phyloP scores from a whole-genome alignment of 2,888 invertebrate species.

The Hemithea aestivaria region DNA sequence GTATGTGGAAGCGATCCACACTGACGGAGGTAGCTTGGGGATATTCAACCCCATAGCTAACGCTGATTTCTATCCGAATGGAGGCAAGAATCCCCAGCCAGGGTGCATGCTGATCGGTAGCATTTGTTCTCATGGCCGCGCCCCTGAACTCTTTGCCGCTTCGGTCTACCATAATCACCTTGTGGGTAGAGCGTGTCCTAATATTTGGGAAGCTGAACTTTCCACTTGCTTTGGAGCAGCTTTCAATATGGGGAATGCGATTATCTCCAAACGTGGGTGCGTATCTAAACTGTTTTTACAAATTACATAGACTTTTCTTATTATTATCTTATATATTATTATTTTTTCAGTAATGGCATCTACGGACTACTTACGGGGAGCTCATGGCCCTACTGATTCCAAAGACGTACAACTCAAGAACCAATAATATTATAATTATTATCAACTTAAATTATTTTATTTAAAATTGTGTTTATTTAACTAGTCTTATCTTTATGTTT shows the following conservation, averaged over 20 bases:
- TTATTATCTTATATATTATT: too few relatives aligned
- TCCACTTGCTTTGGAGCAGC: slow-evolving; percentile 35
- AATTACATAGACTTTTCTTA: too few relatives aligned
- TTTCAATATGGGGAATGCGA: slow-evolving; percentile 47
- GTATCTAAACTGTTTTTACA: too few relatives aligned
- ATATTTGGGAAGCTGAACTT: slow-evolving; percentile 34
- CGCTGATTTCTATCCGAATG: slow-evolving; percentile 58
- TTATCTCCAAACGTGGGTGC: slow-evolving; percentile 43
- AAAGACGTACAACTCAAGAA: too few relatives aligned
- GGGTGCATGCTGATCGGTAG: slow-evolving; percentile 48
- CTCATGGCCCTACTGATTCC: slow-evolving; percentile 38
- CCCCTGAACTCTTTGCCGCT: slow-evolving; percentile 45
- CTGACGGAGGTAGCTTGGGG: slow-evolving; percentile 49
- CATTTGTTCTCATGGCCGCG: slow-evolving; percentile 52
- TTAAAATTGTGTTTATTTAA: too few relatives aligned
- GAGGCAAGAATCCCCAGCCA: slow-evolving; percentile 51
- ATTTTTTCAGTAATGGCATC: slow-evolving; percentile 17
- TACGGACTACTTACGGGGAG: slow-evolving; percentile 32
- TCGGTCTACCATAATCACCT: slow-evolving; percentile 46
- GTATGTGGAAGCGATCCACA: slow-evolving; percentile 59
- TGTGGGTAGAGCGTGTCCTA: slow-evolving; percentile 40
- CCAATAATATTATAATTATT: too few relatives aligned
- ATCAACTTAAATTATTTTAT: too few relatives aligned
- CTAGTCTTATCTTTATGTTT: too few relatives aligned
- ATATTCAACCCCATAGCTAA: slow-evolving; percentile 40